Conservation (phyloP, 2,888 invertebrate genomes). For the Caenorhabditis japonica region DNA sequence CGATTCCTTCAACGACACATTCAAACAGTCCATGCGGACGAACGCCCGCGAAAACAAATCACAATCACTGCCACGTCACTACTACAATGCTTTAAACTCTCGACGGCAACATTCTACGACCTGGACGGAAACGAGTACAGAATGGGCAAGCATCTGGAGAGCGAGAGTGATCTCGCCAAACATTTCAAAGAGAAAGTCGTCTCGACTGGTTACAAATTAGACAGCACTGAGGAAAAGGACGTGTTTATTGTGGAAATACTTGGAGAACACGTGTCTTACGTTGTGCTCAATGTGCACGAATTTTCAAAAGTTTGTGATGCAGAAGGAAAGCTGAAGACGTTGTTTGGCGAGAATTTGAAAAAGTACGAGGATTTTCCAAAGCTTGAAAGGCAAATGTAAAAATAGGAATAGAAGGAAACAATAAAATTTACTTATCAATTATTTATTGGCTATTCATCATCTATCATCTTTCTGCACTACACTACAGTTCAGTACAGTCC, state of each 20-base stretch:
- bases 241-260: conserved; percentile 5
- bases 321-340: conserved; percentile 5
- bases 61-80: conserved; percentile 26
- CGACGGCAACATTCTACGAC: conserved; percentile 19
- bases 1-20: conserved; percentile 6
- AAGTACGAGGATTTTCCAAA: conserved; percentile 20
- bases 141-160: conserved; percentile 23
- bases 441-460: neutral
- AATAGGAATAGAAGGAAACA: neutral
- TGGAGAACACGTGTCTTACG: neutral
- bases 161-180: conserved; percentile 1
- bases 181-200: neutral
- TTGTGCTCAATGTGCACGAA: conserved; percentile 11
- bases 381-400: conserved; percentile 4
- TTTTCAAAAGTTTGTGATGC: neutral
- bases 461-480: no score
- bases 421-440: no score
- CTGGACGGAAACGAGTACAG: conserved; percentile 14
- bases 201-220: neutral
- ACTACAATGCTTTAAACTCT: conserved; percentile 12
- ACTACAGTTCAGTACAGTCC: no score
- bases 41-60: conserved; percentile 13
- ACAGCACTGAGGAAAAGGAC: neutral
- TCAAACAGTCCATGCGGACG: conserved; percentile 9
- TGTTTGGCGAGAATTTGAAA: conserved; percentile 15